These are phyloP conservation scores for Meloidogyne floridensis DNA, from an alignment of 1,140 invertebrate genomes.

Conservation along the genomic window DNA sequence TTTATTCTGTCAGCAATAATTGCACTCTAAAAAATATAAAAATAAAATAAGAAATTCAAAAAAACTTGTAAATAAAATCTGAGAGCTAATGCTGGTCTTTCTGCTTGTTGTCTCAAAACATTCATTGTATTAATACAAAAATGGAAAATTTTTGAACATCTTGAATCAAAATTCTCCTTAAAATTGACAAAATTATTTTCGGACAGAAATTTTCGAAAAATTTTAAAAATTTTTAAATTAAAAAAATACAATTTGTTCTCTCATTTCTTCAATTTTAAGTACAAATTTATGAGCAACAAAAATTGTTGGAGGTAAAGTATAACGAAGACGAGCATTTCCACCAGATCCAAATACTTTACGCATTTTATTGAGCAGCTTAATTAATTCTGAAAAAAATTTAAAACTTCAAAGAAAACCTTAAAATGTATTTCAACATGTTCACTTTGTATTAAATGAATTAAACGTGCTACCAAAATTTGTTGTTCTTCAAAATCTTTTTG, in stretches of 20 bases:
- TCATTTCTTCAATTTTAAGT: conserved; percentile 78
- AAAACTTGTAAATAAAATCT: conserved; percentile 87
- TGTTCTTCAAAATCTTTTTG: conserved; percentile 88
- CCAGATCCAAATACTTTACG: conserved; percentile 85
- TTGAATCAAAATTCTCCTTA: conserved; percentile 86
- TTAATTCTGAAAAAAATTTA: conserved; percentile 15
- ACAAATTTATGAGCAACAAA: conserved; percentile 86
- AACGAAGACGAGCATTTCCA: conserved; percentile 82
- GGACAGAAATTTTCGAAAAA: too few species aligned
- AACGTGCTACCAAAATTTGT: conserved; percentile 83
- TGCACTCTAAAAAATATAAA: conserved; percentile 78
- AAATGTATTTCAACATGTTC: conserved; percentile 88
- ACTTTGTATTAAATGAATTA: conserved; percentile 86
- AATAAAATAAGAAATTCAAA: background rate
- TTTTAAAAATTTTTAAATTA: background rate
- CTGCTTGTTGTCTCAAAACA: conserved; percentile 82
- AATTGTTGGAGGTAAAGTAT: conserved; percentile 90
- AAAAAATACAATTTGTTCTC: conserved; percentile 73
- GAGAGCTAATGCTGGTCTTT: conserved; percentile 84
- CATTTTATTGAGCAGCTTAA: conserved; percentile 72
- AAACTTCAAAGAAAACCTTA: conserved; percentile 39
- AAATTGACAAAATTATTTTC: conserved; percentile 13
- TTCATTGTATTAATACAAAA: conserved; percentile 93
- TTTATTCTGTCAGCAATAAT: conserved; percentile 85
- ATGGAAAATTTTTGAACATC: conserved; percentile 95